Evolutionary conservation across 2,888 invertebrate species (phyloP).

Genomic region (Scotopteryx bipunctaria): DNA sequence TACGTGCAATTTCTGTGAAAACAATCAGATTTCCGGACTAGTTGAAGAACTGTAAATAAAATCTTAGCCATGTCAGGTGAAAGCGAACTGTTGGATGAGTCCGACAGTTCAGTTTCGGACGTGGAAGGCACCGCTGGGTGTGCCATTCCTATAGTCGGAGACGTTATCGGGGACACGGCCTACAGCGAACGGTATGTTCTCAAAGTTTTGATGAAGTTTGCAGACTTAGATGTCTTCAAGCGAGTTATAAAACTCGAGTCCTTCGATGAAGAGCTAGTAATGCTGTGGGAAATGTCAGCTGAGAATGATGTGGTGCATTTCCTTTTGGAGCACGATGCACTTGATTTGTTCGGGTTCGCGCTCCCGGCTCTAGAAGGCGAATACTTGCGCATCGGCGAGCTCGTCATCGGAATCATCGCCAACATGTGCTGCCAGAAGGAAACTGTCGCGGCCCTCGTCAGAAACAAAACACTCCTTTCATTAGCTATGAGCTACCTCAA

Average conservation of each 20-base stretch:
- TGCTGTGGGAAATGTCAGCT: constrained; percentile 93
- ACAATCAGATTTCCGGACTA: too few species aligned
- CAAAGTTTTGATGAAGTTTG: constrained; percentile 86
- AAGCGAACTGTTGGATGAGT: too few species aligned
- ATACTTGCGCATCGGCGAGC: constrained; percentile 88
- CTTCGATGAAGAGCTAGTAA: constrained; percentile 89
- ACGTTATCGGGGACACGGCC: constrained; percentile 90
- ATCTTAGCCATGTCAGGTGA: too few species aligned
- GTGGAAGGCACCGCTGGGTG: constrained; percentile 9
- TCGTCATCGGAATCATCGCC: constrained; percentile 91
- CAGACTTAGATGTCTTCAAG: constrained; percentile 71
- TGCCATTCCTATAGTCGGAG: constrained; percentile 83
- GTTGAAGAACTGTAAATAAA: too few species aligned
- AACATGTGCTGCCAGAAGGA: constrained; percentile 90
- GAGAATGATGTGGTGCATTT: constrained; percentile 89
- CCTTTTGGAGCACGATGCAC: constrained; percentile 86
- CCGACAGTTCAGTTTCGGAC: too few species aligned
- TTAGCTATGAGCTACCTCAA: constrained; percentile 82
- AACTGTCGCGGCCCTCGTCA: constrained; percentile 82
- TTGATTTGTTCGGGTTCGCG: constrained; percentile 85
- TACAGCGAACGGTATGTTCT: constrained; percentile 91
- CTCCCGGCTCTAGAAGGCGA: constrained; percentile 82
- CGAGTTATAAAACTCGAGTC: constrained; percentile 83
- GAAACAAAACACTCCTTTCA: constrained; percentile 82
- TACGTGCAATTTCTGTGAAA: too few species aligned